Evolutionary conservation across 2,113 vertebrate genomes (phyloP).

Genomic region (Cettia cetti): DNA sequence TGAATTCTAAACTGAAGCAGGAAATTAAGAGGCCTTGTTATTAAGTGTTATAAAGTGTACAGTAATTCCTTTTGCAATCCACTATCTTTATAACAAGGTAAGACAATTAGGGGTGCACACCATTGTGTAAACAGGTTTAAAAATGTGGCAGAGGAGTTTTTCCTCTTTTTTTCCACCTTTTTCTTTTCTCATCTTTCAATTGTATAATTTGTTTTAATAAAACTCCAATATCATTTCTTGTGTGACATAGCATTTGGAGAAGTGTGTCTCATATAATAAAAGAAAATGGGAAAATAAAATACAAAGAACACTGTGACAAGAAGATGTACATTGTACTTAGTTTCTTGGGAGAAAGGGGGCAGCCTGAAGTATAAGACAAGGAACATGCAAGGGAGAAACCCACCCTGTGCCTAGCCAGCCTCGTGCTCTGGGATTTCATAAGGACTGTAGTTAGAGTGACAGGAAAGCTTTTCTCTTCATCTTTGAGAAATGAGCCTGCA

Average conservation of each 20-base stretch:
- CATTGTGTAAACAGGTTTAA: neutral
- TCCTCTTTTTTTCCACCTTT: neutral
- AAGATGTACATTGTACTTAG: neutral
- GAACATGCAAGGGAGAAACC: neutral
- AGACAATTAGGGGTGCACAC: neutral
- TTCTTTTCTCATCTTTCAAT: neutral
- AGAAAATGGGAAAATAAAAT: neutral
- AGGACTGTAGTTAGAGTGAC: neutral
- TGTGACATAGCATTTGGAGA: neutral
- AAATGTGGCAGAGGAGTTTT: neutral
- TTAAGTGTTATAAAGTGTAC: neutral
- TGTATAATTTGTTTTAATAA: neutral
- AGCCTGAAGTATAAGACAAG: neutral
- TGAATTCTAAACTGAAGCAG: neutral
- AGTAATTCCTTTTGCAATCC: neutral
- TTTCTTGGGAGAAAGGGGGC: neutral
- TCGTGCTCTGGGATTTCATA: rapidly evolving
- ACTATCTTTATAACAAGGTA: neutral
- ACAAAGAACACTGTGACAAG: neutral
- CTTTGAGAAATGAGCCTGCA: constrained; percentile 9
- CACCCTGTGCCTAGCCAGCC: neutral
- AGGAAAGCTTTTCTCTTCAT: constrained; percentile 35
- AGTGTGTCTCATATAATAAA: neutral
- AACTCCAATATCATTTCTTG: neutral
- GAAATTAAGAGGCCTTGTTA: neutral